Evolutionary conservation across 2,888 invertebrate genomes (phyloP), one percentile per base, ranked within the genome.

Genomic region (Balanococcus diminutus): DNA sequence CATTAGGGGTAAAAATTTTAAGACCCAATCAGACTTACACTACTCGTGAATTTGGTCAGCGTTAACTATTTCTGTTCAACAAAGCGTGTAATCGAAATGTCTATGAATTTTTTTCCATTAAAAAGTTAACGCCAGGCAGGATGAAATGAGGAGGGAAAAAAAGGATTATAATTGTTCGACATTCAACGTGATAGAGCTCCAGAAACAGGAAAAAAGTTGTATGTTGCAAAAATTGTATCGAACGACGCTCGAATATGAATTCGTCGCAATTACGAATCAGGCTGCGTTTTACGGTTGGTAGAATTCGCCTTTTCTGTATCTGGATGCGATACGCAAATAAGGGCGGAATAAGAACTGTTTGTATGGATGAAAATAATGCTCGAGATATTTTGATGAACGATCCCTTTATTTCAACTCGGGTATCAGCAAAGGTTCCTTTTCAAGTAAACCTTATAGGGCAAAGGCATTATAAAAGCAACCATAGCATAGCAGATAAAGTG

Each of bases 311-410:
- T 67, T 67, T 67, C 67, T 31, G 28, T 67, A 67, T 67, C 67
- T 67, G 67, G 67, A 67, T 67, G 67, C 67, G 67, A 67, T 67
- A 67, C 28, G 67, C 67, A 67, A 67, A 67, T 67, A 67, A 67
- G 67, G 67, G 67, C 67, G 67, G 67, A 67, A 67, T 67, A 67
- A 67, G 67, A 67, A 67, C 67, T 67, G 28, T 67, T 67, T 67
- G 67, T 28, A 67, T 67, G 67, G 67, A 67, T 67, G 67, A 67
- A 67, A 67, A 67, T 67, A 67, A 67, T 28, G 67, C 67, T 67
- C 9, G 67, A 67, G 67, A 67, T 67, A 67, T 67, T 67, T 28
- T 67, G 67, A 67, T 28, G 67, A 67, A 67, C 67, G 67, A 67
- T 67, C 28, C 67, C 67, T 67, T 67, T 67, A 67, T 67, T 67